phyloP scores from a whole-genome alignment of 2,113 vertebrate genomes.

The Forbesichthys papilliferus region DNA sequence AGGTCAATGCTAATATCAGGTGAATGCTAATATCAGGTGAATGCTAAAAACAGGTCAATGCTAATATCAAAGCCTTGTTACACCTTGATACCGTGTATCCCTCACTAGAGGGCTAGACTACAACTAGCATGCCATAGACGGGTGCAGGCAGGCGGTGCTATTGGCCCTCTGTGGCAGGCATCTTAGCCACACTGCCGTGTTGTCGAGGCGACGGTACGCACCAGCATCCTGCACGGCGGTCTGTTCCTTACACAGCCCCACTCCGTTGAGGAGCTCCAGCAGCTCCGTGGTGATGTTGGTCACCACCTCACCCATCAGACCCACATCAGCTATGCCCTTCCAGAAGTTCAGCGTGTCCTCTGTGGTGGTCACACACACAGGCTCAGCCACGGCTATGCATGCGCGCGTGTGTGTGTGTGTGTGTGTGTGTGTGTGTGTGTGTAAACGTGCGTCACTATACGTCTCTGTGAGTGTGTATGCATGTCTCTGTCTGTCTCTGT shows the following conservation, averaged over 20 bases:
- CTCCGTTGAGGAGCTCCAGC: constrained; percentile 86
- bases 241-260: constrained; percentile 84
- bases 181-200: not conserved
- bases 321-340: constrained; percentile 97
- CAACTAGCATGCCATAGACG: too few relatives aligned
- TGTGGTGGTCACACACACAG: constrained; percentile 46
- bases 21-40: too few relatives aligned
- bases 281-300: constrained; percentile 95
- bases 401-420: not conserved
- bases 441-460: too few relatives aligned
- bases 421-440: not conserved
- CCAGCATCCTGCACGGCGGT: constrained; percentile 87
- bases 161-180: too few relatives aligned
- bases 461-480: too few relatives aligned
- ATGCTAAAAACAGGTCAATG: too few relatives aligned
- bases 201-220: constrained; percentile 46
- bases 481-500: too few relatives aligned
- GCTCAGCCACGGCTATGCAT: not conserved
- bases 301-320: constrained; percentile 94
- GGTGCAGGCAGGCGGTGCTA: too few relatives aligned
- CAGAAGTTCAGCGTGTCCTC: constrained; percentile 96
- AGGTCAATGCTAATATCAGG: too few relatives aligned
- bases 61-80: too few relatives aligned
- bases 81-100: too few relatives aligned
- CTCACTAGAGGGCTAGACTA: too few relatives aligned